phyloP scores from a whole-genome alignment of 92 coral and sea anemone genomes.

The Micromussa lordhowensis region DNA sequence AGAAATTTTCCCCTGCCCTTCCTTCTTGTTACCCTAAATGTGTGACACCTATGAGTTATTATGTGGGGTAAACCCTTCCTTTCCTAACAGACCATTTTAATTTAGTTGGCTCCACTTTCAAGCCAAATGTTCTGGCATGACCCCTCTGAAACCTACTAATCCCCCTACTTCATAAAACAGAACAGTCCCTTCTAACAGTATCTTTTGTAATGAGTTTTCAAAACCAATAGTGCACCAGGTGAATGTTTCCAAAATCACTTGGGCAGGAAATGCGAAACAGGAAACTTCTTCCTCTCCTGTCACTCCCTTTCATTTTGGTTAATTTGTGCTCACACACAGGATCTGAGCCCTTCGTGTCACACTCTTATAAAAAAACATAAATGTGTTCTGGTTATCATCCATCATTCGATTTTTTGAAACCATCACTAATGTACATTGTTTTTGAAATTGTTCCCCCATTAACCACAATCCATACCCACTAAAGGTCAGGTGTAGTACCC shows the following conservation, averaged over 20 bases:
- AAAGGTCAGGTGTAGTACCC: neutral
- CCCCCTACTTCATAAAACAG: neutral
- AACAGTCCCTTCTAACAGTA: neutral
- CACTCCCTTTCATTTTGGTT: neutral
- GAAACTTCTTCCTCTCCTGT: neutral
- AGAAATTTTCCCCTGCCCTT: too few species aligned
- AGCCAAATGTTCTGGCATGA: conserved; percentile 6
- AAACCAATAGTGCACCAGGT: neutral
- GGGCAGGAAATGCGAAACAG: neutral
- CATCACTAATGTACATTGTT: neutral
- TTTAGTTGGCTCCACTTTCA: neutral
- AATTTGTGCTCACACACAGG: conserved; percentile 4
- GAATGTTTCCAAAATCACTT: neutral
- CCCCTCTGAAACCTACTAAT: neutral
- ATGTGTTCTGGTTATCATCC: conserved; percentile 1
- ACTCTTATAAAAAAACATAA: neutral
- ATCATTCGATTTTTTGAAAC: neutral
- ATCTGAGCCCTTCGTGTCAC: conserved; percentile 2
- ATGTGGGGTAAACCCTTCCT: neutral
- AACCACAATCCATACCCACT: neutral
- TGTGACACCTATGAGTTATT: neutral
- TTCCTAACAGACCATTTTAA: neutral
- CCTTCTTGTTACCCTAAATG: neutral
- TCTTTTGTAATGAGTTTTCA: neutral
- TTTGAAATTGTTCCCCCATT: neutral